Conservation (phyloP, 2,797 vertebrate species). For the Chrosomus eos region DNA sequence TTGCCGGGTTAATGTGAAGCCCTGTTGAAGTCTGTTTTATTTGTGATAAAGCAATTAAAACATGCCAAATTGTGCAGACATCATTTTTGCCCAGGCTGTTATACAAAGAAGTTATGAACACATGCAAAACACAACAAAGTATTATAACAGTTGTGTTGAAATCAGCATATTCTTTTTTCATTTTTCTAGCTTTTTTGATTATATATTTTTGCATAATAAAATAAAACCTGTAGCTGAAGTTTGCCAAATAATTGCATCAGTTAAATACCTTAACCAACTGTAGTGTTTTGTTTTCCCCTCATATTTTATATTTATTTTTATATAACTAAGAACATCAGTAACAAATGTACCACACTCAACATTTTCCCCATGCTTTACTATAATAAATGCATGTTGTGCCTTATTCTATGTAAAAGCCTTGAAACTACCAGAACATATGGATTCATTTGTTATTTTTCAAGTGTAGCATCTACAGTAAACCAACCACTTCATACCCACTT, state of each 20-base stretch:
- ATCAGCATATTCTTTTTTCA: not conserved
- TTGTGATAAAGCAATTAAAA: not conserved
- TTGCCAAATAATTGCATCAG: too few relatives aligned
- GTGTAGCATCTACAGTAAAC: not conserved
- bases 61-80: not conserved
- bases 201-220: too few relatives aligned
- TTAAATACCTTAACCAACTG: too few relatives aligned
- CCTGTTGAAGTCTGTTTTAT: not conserved
- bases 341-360: not conserved
- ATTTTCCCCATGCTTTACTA: conserved; percentile 46
- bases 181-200: too few relatives aligned
- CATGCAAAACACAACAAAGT: not conserved
- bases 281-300: too few relatives aligned
- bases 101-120: not conserved
- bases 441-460: not conserved
- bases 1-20: too few relatives aligned
- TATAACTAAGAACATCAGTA: not conserved
- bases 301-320: too few relatives aligned
- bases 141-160: not conserved
- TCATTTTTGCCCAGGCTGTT: not conserved
- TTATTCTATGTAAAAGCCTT: conserved; percentile 49
- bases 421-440: conserved; percentile 25
- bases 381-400: conserved; percentile 64
- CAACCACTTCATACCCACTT: not conserved
- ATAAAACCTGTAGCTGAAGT: too few relatives aligned